Base-by-base conservation (phyloP, 2,113 vertebrate genomes). In the Mesembrinibis cayennensis region DNA sequence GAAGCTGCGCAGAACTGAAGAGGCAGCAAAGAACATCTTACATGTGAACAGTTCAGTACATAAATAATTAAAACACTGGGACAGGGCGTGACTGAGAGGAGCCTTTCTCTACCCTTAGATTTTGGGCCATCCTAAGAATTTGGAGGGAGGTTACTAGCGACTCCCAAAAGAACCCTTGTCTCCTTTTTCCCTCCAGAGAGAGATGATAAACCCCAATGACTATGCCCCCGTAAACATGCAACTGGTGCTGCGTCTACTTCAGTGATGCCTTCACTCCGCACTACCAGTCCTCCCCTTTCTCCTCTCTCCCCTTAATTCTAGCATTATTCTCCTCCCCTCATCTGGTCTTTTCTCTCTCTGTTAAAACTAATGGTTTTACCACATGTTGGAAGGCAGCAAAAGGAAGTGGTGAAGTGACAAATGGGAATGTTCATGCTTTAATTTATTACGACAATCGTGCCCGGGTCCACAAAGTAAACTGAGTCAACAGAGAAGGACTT, bases 361-460 rank as follows among this genome's bases (percentile, higher is more conserved):
- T 66, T 74, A 55, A 70, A 80, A 69, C 84, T 95, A 81, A 95
- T 95, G 76, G 70, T 29, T 97, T 96, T 93, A 91, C 94, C 96
- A 95, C 91, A 94, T 95, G 94, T 71, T 94, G 73, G 45, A 89
- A 82, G 30, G 87, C 63, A 95, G 67, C 77, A 63, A 91, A 82
- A 96, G 96, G 93, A 97, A 97, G 97, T 84, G 91, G 87, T 97
- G 93, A 97, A 97, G 94, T 97, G 97, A 97, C 93, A 96, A 97
- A 95, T 96, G 87, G 93, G 94, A 97, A 94, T 59, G 90, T 89
- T 94, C 94, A 88, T 91, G 93, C 94, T 94, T 94, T 96, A 97
- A 97, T 97, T 97, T 96, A 97, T 96, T 95, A 83, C 82, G 87
- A 94, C 91, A 95, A 66, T 95, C 53, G 0, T 91, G 93, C 89